Conservation (phyloP, 2,888 invertebrate species). For the Leptinotarsa tumamoca region DNA sequence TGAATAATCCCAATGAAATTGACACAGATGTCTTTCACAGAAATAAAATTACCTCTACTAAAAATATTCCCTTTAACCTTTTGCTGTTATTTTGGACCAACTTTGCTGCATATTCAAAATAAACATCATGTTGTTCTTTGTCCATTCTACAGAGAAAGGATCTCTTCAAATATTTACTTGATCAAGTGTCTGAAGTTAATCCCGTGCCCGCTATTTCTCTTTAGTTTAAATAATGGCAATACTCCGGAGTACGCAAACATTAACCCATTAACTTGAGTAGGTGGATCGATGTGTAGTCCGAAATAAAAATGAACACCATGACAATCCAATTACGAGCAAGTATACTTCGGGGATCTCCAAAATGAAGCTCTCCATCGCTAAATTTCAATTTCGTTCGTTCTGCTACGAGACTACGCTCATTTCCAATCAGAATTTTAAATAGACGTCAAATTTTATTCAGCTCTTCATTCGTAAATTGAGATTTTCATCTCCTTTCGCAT, state of each 20-base stretch:
- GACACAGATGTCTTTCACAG: too few species aligned
- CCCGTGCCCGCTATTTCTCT: neutral
- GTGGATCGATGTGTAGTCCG: conserved; percentile 33
- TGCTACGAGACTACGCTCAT: neutral
- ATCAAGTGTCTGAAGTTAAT: neutral
- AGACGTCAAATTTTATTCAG: neutral
- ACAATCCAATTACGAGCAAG: conserved; percentile 38
- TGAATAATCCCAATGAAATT: too few species aligned
- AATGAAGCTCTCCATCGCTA: conserved; percentile 22
- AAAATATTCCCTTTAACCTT: too few species aligned
- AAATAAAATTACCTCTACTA: too few species aligned
- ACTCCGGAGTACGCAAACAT: conserved; percentile 25
- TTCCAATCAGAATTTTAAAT: conserved; percentile 15
- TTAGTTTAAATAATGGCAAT: neutral
- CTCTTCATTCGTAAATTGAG: neutral
- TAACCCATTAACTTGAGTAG: conserved; percentile 38
- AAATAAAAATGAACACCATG: conserved; percentile 38
- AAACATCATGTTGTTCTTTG: neutral
- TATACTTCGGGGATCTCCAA: conserved; percentile 27
- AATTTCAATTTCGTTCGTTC: conserved; percentile 16
- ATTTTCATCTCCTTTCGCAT: neutral
- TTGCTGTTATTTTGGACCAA: too few species aligned
- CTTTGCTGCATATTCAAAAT: too few species aligned
- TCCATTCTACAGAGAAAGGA: neutral
- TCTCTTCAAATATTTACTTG: neutral